phyloP scores from a whole-genome alignment of 2,797 vertebrate genomes.

The Poecilia wingei region DNA sequence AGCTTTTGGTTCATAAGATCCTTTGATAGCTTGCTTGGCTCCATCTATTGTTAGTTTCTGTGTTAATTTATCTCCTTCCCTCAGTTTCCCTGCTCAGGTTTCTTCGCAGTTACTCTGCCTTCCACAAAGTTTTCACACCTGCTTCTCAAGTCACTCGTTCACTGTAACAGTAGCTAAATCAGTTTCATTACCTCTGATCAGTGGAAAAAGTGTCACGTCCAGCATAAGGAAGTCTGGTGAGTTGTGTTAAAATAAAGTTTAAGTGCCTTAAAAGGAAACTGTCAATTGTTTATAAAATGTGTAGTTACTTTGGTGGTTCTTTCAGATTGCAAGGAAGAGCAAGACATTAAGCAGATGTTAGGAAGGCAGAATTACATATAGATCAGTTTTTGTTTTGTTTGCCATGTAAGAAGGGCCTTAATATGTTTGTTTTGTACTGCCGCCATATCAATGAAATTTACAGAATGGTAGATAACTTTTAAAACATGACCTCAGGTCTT shows the following conservation, averaged over 20 bases:
- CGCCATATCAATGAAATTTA: neutral
- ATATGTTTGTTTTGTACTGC: neutral
- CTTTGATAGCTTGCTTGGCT: neutral
- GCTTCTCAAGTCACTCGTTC: neutral
- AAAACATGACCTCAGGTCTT: neutral
- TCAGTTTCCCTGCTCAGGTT: neutral
- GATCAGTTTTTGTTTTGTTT: neutral
- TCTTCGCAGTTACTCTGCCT: neutral
- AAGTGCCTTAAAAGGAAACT: neutral
- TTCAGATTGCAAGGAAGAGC: neutral
- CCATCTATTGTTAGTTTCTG: neutral
- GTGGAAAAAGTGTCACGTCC: neutral
- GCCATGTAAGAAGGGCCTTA: neutral
- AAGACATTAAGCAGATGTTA: neutral
- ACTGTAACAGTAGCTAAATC: neutral
- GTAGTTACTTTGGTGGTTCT: neutral
- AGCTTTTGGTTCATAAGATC: neutral
- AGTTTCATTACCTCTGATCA: neutral
- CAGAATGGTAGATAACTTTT: neutral
- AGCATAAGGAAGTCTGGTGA: neutral
- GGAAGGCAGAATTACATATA: neutral
- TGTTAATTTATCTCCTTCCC: neutral
- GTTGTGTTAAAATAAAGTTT: neutral
- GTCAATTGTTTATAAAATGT: neutral
- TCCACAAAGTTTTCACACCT: neutral